Evolutionary conservation across 2,797 vertebrate species (phyloP), one percentile per base, ranked within the genome.

Genomic region (Scleropages formosus): DNA sequence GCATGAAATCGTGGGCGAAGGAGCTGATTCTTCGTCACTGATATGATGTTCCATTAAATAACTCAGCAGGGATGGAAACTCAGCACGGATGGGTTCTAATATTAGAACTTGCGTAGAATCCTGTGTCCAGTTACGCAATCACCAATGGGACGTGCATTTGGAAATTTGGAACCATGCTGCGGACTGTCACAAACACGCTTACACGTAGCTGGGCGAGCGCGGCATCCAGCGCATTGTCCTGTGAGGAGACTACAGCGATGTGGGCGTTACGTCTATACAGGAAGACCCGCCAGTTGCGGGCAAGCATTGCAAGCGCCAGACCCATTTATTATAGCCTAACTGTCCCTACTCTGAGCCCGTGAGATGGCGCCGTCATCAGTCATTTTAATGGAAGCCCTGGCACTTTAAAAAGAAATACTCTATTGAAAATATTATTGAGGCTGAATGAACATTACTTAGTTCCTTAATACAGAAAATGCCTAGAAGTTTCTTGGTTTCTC

Each of bases 381-480:
- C 81, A 83, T 75, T 77, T 83, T 83, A 79, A 83, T 81, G 73
- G 66, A 77, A 75, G 65, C 73, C 8, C 70, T 75, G 73, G 69
- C 78, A 78, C 72, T 79, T 79, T 64, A 67, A 81, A 77, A 77
- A 75, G 79, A 78, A 75, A 70, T 75, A 77, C 75, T 74, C 72
- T 67, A 67, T 77, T 75, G 78, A 74, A 75, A 77, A 79, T 75
- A 79, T 75, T 72, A 75, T 77, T 71, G 71, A 58, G 73, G 77
- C 61, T 66, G 75, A 77, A 75, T 24, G 67, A 72, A 77, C 75
- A 74, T 74, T 78, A 80, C 76, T 80, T 80, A 76, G 76, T 64
- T 66, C 65, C 66, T 74, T 78, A 73, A 67, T 65, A 63, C 69
- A 56, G 53, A 71, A 75, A 75, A 56, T 24, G 56, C 56, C 65